Percentiles rank a stretch among this genome's conserved stretches.
These are phyloP conservation scores for Pangasianodon hypophthalmus DNA, from an alignment of 2,113 vertebrate genomes.

Conservation along the genomic window DNA sequence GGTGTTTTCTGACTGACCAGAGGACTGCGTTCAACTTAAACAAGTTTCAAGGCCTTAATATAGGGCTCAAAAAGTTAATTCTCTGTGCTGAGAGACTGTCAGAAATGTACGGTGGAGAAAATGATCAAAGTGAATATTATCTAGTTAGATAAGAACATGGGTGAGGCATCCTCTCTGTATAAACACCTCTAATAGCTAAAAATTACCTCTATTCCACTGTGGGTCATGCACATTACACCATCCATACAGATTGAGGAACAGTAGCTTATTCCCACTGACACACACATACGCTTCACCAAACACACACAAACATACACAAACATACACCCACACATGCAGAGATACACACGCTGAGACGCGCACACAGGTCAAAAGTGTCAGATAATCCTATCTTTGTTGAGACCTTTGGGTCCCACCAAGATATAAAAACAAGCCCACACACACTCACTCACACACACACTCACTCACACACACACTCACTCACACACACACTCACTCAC, in stretches of 20 bases:
- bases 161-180: constrained; percentile 40
- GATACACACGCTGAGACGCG: neutral
- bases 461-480: neutral
- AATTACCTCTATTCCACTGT: constrained; percentile 24
- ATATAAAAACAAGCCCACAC: neutral
- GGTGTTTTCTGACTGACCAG: neutral
- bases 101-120: neutral
- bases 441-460: constrained; percentile 8
- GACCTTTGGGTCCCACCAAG: neutral
- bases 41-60: neutral
- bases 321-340: neutral
- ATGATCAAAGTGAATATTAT: neutral
- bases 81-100: neutral
- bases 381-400: neutral
- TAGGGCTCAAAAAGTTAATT: neutral
- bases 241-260: neutral
- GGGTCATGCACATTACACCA: constrained; percentile 1
- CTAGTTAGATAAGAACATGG: constrained; percentile 12
- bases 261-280: neutral
- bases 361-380: neutral
- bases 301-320: neutral
- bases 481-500: neutral
- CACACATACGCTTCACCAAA: neutral
- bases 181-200: constrained; percentile 42
- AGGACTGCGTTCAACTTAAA: neutral